These are phyloP conservation scores for Todiramphus saurophagus DNA, from an alignment of 2,113 vertebrate species.

Conservation along the genomic window DNA sequence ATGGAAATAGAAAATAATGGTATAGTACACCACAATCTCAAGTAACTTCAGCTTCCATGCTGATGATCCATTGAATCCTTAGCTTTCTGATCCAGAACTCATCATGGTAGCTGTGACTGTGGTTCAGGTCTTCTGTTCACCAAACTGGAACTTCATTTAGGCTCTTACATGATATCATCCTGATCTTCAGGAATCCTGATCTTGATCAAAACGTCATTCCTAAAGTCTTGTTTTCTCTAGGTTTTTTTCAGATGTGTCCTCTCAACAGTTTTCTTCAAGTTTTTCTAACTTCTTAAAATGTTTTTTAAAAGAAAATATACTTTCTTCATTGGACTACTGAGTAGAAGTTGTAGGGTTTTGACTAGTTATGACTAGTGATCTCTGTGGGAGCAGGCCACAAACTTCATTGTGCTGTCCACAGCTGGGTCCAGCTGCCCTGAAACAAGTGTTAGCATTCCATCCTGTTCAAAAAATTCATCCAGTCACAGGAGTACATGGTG, in stretches of 20 bases:
- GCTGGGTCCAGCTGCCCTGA: not conserved
- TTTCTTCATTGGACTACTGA: not conserved
- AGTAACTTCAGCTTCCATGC: not conserved
- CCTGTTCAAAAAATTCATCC: not conserved
- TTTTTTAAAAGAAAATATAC: not conserved
- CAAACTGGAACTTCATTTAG: not conserved
- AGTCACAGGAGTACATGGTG: not conserved
- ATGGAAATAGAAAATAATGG: not conserved
- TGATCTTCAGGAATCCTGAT: not conserved
- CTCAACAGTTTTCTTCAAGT: not conserved
- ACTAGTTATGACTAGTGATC: not conserved
- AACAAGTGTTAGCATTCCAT: not conserved
- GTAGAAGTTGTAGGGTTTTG: not conserved
- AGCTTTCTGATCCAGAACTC: not conserved
- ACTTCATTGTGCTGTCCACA: not conserved
- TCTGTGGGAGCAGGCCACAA: not conserved
- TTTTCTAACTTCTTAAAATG: not conserved
- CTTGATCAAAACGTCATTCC: not conserved
- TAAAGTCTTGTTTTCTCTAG: not conserved
- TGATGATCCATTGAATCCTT: not conserved
- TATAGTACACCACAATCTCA: not conserved
- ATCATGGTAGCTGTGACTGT: not conserved
- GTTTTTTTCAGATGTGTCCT: not conserved
- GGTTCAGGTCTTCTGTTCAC: not conserved
- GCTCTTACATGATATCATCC: not conserved